Evolutionary conservation across 1,140 invertebrate species (phyloP), one percentile per base, ranked within the genome.

Genomic region (Manduca sexta): DNA sequence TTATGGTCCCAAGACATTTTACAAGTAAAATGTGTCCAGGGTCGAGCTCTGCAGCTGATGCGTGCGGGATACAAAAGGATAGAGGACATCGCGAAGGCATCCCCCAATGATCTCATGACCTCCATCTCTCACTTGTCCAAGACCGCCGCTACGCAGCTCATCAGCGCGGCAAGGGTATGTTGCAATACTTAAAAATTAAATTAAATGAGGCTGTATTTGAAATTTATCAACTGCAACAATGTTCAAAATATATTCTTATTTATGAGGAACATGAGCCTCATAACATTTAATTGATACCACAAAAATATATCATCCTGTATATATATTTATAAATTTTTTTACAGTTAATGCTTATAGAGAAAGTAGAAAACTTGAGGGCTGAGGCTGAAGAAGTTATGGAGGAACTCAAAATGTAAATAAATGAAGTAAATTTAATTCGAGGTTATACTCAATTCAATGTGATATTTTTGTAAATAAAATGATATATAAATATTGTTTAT

Each of bases 11-110:
- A n/a, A n/a, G n/a, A n/a, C n/a, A n/a, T n/a, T n/a, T n/a, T n/a
- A n/a, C n/a, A n/a, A n/a, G n/a, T n/a, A n/a, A n/a, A n/a, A n/a
- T n/a, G n/a, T n/a, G n/a, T 35, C 6, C 54, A 94, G 91, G 93
- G 91, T 47, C 88, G 96, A 55, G 97, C 97, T 0, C 89, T 90
- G 47, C 94, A 97, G 74, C 80, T 98, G 4, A 93, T 91, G 70
- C 90, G 91, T 58, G 93, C 94, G 14, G 96, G 96, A 0, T 97
- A 89, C 76, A 92, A 90, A 76, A 91, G 90, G 3, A 76, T 97
- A 6, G 89, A 92, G 57, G 90, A 90, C 42, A 87, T 98, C 42
- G 95, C 95, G 11, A 90, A 90, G 57, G 91, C 92, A 2, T 84
- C 90, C 14, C 88, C 91, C 0, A 82, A 88, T 5, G 83, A 90